Conservation (phyloP, 1,140 invertebrate species). For the Luehdorfia chinensis region DNA sequence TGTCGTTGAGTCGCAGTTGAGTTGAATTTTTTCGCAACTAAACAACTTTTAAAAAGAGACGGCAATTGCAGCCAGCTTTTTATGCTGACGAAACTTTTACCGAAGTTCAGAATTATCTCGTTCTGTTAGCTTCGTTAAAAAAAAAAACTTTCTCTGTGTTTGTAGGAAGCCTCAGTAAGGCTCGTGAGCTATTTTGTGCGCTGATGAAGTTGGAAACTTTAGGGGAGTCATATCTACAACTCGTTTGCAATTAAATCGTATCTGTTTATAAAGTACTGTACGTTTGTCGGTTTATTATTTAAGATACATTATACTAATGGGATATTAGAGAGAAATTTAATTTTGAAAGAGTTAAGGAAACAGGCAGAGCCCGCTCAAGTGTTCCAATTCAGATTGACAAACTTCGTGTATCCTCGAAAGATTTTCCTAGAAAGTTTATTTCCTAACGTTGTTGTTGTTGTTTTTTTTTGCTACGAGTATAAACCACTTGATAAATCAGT, state of each 20-base stretch:
- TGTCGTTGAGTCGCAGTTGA: too few relatives aligned
- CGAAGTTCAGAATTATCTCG: constrained; percentile 12
- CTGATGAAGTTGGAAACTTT: constrained; percentile 13
- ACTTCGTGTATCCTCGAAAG: too few relatives aligned
- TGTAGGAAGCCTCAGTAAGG: constrained; percentile 15
- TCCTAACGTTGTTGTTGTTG: background rate
- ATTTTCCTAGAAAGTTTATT: too few relatives aligned
- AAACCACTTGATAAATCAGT: too few relatives aligned
- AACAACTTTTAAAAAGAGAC: constrained; percentile 8
- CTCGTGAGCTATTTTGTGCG: constrained; percentile 2
- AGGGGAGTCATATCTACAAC: constrained; percentile 1
- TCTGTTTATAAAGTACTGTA: background rate
- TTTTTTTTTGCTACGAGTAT: too few relatives aligned
- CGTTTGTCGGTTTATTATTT: background rate
- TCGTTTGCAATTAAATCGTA: background rate
- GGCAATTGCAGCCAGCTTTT: constrained; percentile 10
- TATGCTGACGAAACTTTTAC: background rate
- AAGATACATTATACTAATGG: too few relatives aligned
- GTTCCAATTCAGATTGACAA: too few relatives aligned
- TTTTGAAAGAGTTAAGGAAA: too few relatives aligned
- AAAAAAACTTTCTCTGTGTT: constrained; percentile 14
- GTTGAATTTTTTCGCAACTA: constrained; percentile 1
- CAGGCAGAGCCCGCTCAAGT: background rate
- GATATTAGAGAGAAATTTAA: too few relatives aligned
- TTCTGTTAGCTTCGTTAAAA: constrained; percentile 7